Evolutionary conservation across 1,140 invertebrate species (phyloP).

Genomic region (Drosophila sp.): DNA sequence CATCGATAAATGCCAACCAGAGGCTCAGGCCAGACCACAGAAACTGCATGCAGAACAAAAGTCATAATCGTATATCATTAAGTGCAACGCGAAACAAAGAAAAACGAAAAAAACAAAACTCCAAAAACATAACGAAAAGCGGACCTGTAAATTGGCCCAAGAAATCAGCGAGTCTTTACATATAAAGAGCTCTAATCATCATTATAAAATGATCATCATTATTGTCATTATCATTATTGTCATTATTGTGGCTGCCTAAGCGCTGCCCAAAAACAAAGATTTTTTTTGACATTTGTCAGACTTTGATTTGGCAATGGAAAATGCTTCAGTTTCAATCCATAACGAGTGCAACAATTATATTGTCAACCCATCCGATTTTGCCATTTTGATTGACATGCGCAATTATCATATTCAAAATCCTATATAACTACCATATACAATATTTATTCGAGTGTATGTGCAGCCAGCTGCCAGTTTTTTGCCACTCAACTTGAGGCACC

Average conservation of each 20-base stretch:
- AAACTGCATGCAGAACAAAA: constrained; percentile 47
- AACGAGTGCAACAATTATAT: constrained; percentile 65
- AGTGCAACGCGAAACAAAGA: constrained; percentile 32
- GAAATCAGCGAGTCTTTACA: constrained; percentile 16
- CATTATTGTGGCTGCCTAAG: constrained; percentile 27
- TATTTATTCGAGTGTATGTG: constrained; percentile 1
- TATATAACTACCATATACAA: constrained; percentile 12
- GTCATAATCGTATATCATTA: constrained; percentile 58
- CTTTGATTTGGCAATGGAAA: constrained; percentile 58
- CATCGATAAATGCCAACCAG: constrained; percentile 1
- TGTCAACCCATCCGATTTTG: constrained; percentile 48
- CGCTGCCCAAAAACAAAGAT: constrained; percentile 13
- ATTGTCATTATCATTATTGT: constrained; percentile 17
- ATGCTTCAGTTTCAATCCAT: constrained; percentile 41
- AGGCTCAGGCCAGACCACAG: not conserved
- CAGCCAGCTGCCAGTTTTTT: constrained; percentile 34
- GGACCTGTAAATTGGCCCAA: constrained; percentile 46
- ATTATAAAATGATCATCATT: constrained; percentile 51
- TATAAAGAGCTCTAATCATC: constrained; percentile 27
- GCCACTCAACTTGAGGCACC: constrained; percentile 37
- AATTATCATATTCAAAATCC: constrained; percentile 69
- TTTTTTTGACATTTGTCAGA: constrained; percentile 53
- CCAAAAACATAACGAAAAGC: constrained; percentile 8
- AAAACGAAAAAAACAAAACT: not conserved
- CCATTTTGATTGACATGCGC: constrained; percentile 55